Evolutionary conservation across 2,888 invertebrate species (phyloP).

Genomic region (Acleris sparsana): DNA sequence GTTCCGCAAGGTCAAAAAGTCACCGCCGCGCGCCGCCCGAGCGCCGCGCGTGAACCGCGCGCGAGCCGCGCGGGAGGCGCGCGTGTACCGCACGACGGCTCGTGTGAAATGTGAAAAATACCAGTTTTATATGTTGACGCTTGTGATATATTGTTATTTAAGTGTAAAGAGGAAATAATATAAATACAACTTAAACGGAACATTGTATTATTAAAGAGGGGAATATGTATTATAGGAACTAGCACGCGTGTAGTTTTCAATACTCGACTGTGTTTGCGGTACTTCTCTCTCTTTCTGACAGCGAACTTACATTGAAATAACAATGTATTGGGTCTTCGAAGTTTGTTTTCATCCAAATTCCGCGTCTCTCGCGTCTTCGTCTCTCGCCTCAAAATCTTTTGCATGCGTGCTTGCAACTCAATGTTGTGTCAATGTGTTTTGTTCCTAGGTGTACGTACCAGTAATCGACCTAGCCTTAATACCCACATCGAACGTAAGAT

Average conservation of each 20-base stretch:
- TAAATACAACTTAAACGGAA: constrained; percentile 72
- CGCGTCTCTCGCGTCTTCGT: constrained; percentile 55
- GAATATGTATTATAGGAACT: constrained; percentile 65
- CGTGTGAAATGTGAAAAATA: constrained; percentile 46
- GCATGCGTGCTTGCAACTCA: constrained; percentile 78
- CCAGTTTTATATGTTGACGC: constrained; percentile 78
- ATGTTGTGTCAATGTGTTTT: constrained; percentile 69
- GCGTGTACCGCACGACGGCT: constrained; percentile 10
- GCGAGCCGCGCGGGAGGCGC: constrained; percentile 19
- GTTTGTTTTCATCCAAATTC: constrained; percentile 83
- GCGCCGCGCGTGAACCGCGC: constrained; percentile 1
- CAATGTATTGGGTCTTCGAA: constrained; percentile 70
- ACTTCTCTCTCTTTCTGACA: constrained; percentile 49
- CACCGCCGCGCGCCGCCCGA: constrained; percentile 46
- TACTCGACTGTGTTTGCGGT: constrained; percentile 57
- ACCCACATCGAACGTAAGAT: constrained; percentile 79
- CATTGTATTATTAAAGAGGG: constrained; percentile 66
- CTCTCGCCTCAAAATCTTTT: constrained; percentile 79
- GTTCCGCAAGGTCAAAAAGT: constrained; percentile 68
- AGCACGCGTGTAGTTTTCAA: constrained; percentile 74
- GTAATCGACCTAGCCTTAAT: constrained; percentile 79
- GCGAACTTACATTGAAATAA: constrained; percentile 78
- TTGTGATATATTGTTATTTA: constrained; percentile 84
- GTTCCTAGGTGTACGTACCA: constrained; percentile 69
- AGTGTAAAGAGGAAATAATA: constrained; percentile 80